These are phyloP conservation scores for Sinocyclocheilus grahami DNA, from an alignment of 2,113 vertebrate species.

Conservation along the genomic window DNA sequence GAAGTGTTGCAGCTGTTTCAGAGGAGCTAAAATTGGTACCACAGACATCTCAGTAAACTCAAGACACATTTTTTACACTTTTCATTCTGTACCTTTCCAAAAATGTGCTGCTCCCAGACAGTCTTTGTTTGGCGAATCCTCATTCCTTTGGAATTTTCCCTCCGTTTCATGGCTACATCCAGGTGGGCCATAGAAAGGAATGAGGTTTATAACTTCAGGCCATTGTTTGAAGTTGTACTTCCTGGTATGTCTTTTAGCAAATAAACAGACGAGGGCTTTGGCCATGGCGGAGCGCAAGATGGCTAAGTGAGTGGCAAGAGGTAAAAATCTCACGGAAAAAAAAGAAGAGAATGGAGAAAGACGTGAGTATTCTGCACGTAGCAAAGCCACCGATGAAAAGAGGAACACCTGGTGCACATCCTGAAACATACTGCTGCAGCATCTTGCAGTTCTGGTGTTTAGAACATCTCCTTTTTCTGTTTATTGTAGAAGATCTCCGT, in stretches of 20 bases:
- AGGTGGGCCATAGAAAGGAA: conserved; percentile 43
- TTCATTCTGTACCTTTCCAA: neutral
- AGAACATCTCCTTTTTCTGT: conserved; percentile 15
- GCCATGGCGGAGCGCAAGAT: conserved; percentile 51
- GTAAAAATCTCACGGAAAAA: conserved; percentile 58
- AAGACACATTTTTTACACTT: too few relatives aligned
- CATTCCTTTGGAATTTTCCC: conserved; percentile 53
- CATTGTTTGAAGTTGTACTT: conserved; percentile 73
- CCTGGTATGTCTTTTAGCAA: conserved; percentile 72
- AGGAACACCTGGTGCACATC: conserved; percentile 38
- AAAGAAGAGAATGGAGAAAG: conserved; percentile 18
- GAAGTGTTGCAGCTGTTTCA: neutral
- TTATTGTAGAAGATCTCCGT: conserved; percentile 12
- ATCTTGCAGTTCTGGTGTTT: conserved; percentile 26
- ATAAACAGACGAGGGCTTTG: conserved; percentile 66
- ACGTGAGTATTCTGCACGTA: conserved; percentile 42
- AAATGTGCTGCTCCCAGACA: neutral
- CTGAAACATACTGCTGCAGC: conserved; percentile 23
- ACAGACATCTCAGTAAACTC: neutral
- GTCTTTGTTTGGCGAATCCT: neutral
- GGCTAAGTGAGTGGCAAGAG: conserved; percentile 42
- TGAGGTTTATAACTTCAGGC: conserved; percentile 66
- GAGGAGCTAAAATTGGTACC: neutral
- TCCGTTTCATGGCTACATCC: conserved; percentile 15
- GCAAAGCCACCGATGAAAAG: conserved; percentile 31